A percentile compares a stretch with the other conserved stretches of the same genome.
Evolutionary conservation across 2,113 vertebrate genomes (phyloP).

Genomic region (Podarcis muralis): DNA sequence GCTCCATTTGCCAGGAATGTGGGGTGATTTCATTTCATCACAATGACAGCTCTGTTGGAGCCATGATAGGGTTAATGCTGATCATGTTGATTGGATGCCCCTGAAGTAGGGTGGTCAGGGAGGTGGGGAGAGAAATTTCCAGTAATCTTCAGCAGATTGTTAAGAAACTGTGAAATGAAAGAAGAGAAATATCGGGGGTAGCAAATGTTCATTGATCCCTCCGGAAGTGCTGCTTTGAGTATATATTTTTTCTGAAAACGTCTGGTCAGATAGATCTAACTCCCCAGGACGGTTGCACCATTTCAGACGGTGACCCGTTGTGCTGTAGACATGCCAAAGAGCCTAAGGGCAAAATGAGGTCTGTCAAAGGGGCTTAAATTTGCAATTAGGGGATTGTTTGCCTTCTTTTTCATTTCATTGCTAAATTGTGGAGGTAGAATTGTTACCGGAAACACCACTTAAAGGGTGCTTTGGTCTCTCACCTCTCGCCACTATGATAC

Average conservation of each 20-base stretch:
- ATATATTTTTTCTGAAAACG: conserved; percentile 22
- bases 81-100: conserved; percentile 22
- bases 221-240: background rate
- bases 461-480: conserved; percentile 26
- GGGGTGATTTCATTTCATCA: background rate
- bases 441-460: background rate
- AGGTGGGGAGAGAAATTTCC: background rate
- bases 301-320: background rate
- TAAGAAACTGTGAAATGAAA: conserved; percentile 19
- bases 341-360: background rate
- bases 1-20: background rate
- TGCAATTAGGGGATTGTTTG: conserved; percentile 36
- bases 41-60: background rate
- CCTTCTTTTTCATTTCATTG: conserved; percentile 23
- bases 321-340: background rate
- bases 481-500: conserved; percentile 15
- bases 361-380: conserved; percentile 39
- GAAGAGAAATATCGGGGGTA: background rate
- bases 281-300: background rate
- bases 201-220: background rate
- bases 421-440: conserved; percentile 3
- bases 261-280: conserved; percentile 14
- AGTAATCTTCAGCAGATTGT: conserved; percentile 10
- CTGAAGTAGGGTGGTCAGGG: background rate
- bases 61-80: background rate